Percentiles rank a stretch among this genome's conserved stretches.
Conservation (phyloP, 2,113 vertebrate species). For the Arvicanthis niloticus region DNA sequence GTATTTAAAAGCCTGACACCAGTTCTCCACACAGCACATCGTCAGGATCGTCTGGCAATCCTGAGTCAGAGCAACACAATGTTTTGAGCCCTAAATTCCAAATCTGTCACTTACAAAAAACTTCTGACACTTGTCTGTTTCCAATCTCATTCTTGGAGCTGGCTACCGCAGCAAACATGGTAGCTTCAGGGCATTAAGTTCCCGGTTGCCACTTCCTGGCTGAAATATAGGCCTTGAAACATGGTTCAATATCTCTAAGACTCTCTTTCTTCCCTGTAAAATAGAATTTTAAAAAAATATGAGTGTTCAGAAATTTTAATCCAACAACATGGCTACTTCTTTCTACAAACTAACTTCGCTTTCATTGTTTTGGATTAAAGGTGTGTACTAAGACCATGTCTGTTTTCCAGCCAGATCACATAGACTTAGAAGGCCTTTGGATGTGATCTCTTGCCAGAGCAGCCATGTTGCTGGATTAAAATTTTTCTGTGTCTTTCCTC, state of each 20-base stretch:
- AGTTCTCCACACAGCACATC: neutral
- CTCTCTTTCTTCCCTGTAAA: neutral
- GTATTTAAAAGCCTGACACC: neutral
- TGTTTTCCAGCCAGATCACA: too few species aligned
- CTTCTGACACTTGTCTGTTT: neutral
- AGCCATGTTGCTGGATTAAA: too few species aligned
- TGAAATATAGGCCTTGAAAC: neutral
- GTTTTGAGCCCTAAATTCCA: neutral
- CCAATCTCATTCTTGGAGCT: neutral
- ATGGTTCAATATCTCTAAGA: neutral
- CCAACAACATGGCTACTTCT: too few species aligned
- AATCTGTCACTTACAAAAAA: neutral
- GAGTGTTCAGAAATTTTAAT: too few species aligned
- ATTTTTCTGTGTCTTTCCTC: too few species aligned
- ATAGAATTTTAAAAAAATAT: neutral
- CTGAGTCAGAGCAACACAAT: neutral
- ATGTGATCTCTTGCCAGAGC: too few species aligned
- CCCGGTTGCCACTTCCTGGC: neutral
- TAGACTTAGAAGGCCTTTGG: too few species aligned
- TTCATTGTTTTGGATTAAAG: too few species aligned
- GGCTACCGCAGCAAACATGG: neutral
- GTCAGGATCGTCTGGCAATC: neutral
- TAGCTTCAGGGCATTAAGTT: neutral
- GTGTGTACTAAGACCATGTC: too few species aligned
- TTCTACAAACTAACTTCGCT: too few species aligned